Evolutionary conservation across 2,797 vertebrate genomes (phyloP).

Genomic region (Acestrorhynchus altus): DNA sequence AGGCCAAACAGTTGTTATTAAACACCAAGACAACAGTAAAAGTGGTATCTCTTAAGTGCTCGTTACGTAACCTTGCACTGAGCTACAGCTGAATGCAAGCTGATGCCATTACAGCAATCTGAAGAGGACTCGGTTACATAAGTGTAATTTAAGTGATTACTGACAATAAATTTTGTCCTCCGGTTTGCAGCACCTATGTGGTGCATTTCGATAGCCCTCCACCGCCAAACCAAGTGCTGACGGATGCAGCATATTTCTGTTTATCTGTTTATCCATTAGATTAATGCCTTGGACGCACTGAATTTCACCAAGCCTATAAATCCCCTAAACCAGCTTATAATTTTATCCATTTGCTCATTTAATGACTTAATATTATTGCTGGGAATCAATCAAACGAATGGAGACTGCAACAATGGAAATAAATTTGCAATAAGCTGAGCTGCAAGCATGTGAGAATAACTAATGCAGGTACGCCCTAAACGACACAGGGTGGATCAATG

Average conservation of each 20-base stretch:
- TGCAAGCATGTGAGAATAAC: background rate
- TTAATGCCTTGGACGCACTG: background rate
- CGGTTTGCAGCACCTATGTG: background rate
- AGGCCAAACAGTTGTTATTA: background rate
- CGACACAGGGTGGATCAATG: conserved; percentile 12
- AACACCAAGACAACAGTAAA: background rate
- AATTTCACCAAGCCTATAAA: background rate
- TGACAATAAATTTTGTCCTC: background rate
- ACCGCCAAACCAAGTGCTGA: background rate
- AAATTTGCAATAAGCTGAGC: background rate
- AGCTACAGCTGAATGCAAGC: background rate
- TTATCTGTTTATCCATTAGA: background rate
- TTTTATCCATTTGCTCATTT: background rate
- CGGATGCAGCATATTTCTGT: background rate
- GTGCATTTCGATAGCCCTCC: background rate
- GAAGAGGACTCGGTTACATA: conserved; percentile 15
- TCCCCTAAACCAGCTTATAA: background rate
- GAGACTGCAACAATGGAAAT: background rate
- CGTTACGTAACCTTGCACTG: background rate
- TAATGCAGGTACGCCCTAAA: background rate
- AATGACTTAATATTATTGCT: background rate
- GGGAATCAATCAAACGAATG: background rate
- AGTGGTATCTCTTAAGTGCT: background rate
- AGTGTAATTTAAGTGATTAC: conserved; percentile 22
- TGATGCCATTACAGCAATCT: background rate